Evolutionary conservation across 1,140 invertebrate genomes (phyloP).

Genomic region (Colletes gigas): DNA sequence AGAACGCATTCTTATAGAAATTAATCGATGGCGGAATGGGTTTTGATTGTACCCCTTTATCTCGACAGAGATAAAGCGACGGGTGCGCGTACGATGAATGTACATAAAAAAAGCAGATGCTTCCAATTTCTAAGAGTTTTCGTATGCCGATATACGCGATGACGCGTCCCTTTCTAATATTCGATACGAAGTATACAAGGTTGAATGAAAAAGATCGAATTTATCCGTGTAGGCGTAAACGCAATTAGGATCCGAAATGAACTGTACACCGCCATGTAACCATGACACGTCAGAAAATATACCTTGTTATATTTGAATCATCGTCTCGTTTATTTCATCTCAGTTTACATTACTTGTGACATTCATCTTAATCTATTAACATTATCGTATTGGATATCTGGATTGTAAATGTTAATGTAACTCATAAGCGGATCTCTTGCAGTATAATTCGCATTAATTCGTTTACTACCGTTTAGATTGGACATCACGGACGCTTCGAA

Average conservation of each 20-base stretch:
- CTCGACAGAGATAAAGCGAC: neutral
- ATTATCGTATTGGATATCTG: constrained; percentile 64
- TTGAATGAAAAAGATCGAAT: neutral
- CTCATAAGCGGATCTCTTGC: constrained; percentile 62
- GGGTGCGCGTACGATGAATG: neutral
- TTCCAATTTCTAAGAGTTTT: neutral
- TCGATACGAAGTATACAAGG: neutral
- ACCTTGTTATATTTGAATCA: constrained; percentile 48
- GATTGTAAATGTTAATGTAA: constrained; percentile 67
- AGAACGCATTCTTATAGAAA: neutral
- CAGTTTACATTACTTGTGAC: constrained; percentile 70
- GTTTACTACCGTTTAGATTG: constrained; percentile 60
- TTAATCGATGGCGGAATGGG: neutral
- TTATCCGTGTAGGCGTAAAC: neutral
- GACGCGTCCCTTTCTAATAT: neutral
- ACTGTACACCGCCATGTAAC: neutral
- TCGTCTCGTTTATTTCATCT: constrained; percentile 66
- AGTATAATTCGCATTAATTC: constrained; percentile 53
- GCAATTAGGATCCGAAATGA: too few species aligned
- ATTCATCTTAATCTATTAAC: constrained; percentile 67
- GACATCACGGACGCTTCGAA: constrained; percentile 47
- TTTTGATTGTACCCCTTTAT: neutral
- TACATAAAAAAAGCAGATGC: constrained; percentile 5
- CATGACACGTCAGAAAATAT: constrained; percentile 21
- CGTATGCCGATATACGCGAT: neutral